Base-by-base conservation (phyloP, 2,113 vertebrate genomes). In the Odocoileus hemionus region DNA sequence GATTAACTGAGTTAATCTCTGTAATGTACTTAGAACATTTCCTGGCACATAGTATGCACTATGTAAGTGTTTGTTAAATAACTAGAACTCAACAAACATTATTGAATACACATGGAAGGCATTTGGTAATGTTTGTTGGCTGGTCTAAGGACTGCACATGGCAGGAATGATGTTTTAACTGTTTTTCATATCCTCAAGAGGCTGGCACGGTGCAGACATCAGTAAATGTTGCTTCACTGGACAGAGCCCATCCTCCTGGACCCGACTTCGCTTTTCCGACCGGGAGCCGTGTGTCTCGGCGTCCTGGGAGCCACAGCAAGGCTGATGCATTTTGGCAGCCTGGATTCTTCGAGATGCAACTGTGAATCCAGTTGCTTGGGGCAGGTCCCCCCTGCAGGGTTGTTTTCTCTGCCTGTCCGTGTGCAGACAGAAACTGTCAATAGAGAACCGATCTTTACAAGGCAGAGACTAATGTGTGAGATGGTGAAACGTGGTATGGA, bases 351-450 rank as follows among this genome's bases (percentile, higher is more conserved):
- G 17, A 79, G 80, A 70, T 1, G 28, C 28, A 25, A 28, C 36
- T 25, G 1, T 84, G 70, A 92, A 96, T 79, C 92, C n/a, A 52
- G 57, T 30, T 28, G 86, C 60, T 7, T 43, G 70, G 39, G 45
- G 11, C 1, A 0, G 89, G 61, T 43, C 11, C 30, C 76, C 12
- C 50, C 39, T 0, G 55, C 43, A 6, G 80, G 39, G 52, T n/a
- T 82, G 91, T 43, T 80, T 58, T 67, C 30, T 5, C 89, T 92
- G 91, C 83, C 86, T 93, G 47, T 96, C 57, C 19, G 80, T 80
- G 94, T 55, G 87, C 64, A 60, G 96, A 97, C 97, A 92, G 96
- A 74, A 93, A 61, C 78, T 95, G 94, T 97, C 96, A 25, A 94
- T 96, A 57, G 43, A 33, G 82, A 94, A 74, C 83, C 10, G 0